Conservation (phyloP, 2,113 vertebrate genomes). For the Maccullochella peelii region DNA sequence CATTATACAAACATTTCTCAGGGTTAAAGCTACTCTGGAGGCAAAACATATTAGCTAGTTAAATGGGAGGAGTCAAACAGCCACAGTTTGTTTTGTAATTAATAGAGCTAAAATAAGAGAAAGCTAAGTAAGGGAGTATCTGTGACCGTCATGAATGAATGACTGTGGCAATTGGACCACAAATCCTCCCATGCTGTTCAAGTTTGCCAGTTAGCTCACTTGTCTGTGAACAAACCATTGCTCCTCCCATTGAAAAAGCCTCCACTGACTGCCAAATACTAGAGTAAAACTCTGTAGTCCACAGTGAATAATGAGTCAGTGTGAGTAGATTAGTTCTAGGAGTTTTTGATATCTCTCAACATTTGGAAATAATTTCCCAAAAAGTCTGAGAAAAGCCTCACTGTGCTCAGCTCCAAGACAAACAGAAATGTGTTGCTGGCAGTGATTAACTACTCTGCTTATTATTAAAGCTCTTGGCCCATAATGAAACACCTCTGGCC, state of each 20-base stretch:
- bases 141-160: slow-evolving; percentile 43
- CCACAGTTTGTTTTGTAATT: slow-evolving; percentile 9
- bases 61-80: neutral
- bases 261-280: slow-evolving; percentile 5
- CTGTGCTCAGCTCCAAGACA: slow-evolving; percentile 60
- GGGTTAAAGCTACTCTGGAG: neutral
- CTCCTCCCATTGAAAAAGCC: slow-evolving; percentile 1
- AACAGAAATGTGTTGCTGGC: slow-evolving; percentile 69
- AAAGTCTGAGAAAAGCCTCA: slow-evolving; percentile 51
- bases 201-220: neutral
- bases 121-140: slow-evolving; percentile 9
- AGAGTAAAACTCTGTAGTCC: neutral
- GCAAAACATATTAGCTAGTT: neutral
- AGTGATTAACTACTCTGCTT: slow-evolving; percentile 64
- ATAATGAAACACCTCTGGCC: slow-evolving; percentile 49
- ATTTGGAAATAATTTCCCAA: slow-evolving; percentile 77
- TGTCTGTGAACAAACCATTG: neutral
- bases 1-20: slow-evolving; percentile 41
- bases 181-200: slow-evolving; percentile 34
- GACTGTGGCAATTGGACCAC: slow-evolving; percentile 20
- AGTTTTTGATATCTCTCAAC: slow-evolving; percentile 66
- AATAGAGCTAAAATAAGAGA: neutral
- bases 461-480: slow-evolving; percentile 53
- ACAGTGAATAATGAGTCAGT: slow-evolving; percentile 34
- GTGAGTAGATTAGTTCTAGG: neutral